A percentile compares a stretch with the other conserved stretches of the same genome.
Conservation (phyloP, 2,797 vertebrate species). For the Acridotheres tristis region DNA sequence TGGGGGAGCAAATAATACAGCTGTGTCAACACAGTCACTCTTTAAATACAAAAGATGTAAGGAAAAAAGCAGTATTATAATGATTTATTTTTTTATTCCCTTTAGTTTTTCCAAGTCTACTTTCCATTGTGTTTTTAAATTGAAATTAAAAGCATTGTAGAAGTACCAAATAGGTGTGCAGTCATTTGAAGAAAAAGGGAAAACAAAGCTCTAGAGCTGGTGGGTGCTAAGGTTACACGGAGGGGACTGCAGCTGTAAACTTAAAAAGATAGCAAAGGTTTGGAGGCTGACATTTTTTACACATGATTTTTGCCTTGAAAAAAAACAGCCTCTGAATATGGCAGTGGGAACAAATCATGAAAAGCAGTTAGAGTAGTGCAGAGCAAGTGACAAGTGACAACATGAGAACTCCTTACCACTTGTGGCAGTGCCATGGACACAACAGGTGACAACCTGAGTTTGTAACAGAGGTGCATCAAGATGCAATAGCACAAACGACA, state of each 20-base stretch:
- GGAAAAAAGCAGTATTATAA: not conserved
- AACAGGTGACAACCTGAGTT: not conserved
- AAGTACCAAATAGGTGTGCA: not conserved
- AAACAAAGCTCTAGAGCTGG: not conserved
- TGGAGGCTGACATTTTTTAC: not conserved
- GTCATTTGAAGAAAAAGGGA: not conserved
- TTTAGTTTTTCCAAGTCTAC: not conserved
- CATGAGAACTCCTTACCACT: not conserved
- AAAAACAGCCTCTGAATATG: not conserved
- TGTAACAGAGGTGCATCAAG: not conserved
- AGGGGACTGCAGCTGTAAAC: not conserved
- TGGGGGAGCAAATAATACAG: not conserved
- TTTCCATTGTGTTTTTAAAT: not conserved
- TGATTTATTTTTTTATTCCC: not conserved
- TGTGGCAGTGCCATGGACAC: not conserved
- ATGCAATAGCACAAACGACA: fast-evolving
- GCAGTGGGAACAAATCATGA: not conserved
- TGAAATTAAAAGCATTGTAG: not conserved
- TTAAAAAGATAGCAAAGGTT: not conserved
- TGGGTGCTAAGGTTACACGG: not conserved
- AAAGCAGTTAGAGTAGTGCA: not conserved
- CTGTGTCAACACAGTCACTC: not conserved
- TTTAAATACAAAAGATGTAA: not conserved
- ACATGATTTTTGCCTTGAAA: not conserved
- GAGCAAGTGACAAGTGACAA: not conserved